phyloP scores from a whole-genome alignment of 1,140 invertebrate genomes.

The Sinonovacula constricta region DNA sequence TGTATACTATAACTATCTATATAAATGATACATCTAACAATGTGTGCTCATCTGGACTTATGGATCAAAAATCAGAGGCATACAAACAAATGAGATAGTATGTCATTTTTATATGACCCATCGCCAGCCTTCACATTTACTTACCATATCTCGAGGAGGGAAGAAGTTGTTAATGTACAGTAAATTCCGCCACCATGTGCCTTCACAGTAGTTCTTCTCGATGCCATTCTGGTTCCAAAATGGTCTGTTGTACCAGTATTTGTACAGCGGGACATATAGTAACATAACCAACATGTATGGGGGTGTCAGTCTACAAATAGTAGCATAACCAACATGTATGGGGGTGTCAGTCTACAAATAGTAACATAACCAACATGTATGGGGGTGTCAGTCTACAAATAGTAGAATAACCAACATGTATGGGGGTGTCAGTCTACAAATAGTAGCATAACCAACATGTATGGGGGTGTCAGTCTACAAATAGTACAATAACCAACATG shows the following conservation, averaged over 20 bases:
- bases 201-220: slow-evolving; percentile 78
- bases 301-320: slow-evolving; percentile 82
- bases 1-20: too few relatives aligned
- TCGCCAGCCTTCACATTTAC: too few relatives aligned
- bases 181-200: slow-evolving; percentile 90
- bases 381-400: neutral
- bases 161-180: slow-evolving; percentile 91
- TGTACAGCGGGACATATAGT: slow-evolving; percentile 85
- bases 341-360: neutral
- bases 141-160: slow-evolving; percentile 79
- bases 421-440: too few relatives aligned
- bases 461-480: too few relatives aligned
- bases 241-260: slow-evolving; percentile 83
- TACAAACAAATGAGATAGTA: too few relatives aligned
- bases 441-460: too few relatives aligned
- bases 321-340: neutral
- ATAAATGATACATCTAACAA: too few relatives aligned
- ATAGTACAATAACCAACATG: too few relatives aligned
- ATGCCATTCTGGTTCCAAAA: slow-evolving; percentile 37
- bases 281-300: slow-evolving; percentile 90
- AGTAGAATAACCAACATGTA: neutral
- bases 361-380: too few relatives aligned
- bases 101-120: too few relatives aligned
- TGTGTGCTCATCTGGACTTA: too few relatives aligned
- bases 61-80: too few relatives aligned